Conservation (phyloP, 2,888 invertebrate genomes). For the Crocallis elinguaria region DNA sequence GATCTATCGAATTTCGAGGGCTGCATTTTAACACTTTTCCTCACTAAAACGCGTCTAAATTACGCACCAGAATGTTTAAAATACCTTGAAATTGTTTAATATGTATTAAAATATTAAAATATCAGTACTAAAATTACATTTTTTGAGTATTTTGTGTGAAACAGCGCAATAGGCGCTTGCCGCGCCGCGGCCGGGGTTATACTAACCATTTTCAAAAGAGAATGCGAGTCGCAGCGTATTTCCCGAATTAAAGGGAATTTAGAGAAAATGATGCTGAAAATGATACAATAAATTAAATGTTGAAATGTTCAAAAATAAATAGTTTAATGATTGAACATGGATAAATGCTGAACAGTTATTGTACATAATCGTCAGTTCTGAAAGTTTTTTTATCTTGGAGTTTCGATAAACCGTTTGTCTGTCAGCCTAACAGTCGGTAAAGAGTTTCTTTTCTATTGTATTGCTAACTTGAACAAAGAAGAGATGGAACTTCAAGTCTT, state of each 20-base stretch:
- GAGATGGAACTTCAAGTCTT: too few relatives aligned
- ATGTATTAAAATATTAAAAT: conserved; percentile 17
- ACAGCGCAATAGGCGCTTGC: conserved; percentile 65
- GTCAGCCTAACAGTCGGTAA: too few relatives aligned
- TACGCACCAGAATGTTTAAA: conserved; percentile 42
- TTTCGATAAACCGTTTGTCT: too few relatives aligned
- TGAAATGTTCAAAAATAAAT: too few relatives aligned
- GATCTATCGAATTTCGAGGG: conserved; percentile 42
- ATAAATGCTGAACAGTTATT: too few relatives aligned
- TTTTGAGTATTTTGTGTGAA: conserved; percentile 46
- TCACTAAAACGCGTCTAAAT: conserved; percentile 4
- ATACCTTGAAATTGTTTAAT: conserved; percentile 27
- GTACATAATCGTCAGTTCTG: too few relatives aligned
- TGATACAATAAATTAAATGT: too few relatives aligned
- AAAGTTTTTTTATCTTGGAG: too few relatives aligned
- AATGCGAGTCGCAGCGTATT: conserved; percentile 39
- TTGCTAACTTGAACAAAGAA: too few relatives aligned
- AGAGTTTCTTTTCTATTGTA: too few relatives aligned
- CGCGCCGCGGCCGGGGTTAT: conserved; percentile 67
- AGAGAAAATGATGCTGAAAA: too few relatives aligned
- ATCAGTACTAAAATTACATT: conserved; percentile 42
- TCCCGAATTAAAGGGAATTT: conserved; percentile 47
- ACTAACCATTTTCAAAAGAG: conserved; percentile 55
- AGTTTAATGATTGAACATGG: too few relatives aligned
- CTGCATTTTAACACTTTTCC: conserved; percentile 23